Conservation (phyloP, 2,797 vertebrate species). For the Hipposideros larvatus region DNA sequence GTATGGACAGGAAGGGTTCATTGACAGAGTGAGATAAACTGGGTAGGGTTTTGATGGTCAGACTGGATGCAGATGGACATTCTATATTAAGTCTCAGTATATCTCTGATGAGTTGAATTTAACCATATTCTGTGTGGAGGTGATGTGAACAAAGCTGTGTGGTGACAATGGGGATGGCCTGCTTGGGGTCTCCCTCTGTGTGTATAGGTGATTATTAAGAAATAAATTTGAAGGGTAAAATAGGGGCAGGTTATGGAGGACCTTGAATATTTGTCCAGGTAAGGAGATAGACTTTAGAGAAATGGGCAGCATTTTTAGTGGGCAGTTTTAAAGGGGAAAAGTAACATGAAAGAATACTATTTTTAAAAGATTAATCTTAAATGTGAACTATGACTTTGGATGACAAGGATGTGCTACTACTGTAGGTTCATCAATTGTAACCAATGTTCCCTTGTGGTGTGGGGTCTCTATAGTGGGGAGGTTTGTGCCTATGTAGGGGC, state of each 20-base stretch:
- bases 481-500: too few relatives aligned
- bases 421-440: neutral
- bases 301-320: neutral
- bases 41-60: neutral
- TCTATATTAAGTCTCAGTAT: neutral
- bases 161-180: neutral
- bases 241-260: neutral
- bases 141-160: neutral
- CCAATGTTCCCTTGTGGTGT: neutral
- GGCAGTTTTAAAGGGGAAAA: neutral
- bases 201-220: neutral
- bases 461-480: neutral
- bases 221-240: constrained; percentile 12
- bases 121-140: neutral
- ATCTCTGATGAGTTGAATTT: neutral
- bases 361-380: constrained; percentile 46
- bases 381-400: neutral
- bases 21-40: neutral
- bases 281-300: neutral
- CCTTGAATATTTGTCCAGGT: neutral
- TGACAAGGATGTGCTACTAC: neutral
- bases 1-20: neutral
- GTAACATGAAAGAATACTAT: neutral
- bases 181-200: neutral
- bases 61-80: neutral